Percentiles rank a stretch among this genome's conserved stretches.
phyloP scores from a whole-genome alignment of 2,888 invertebrate genomes.

The Epistrophella euchroma region DNA sequence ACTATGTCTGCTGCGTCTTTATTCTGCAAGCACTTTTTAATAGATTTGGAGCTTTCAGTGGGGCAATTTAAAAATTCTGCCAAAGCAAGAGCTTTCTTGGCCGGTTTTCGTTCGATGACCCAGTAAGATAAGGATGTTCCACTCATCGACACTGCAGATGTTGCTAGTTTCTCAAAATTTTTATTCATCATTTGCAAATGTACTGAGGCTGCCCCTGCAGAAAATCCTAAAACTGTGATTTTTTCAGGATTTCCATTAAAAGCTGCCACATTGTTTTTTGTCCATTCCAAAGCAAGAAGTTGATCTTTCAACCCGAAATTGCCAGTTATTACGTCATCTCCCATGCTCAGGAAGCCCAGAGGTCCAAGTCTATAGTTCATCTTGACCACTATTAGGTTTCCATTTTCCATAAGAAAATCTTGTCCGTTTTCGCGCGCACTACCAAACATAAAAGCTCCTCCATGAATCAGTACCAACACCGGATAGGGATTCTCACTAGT shows the following conservation, averaged over 20 bases:
- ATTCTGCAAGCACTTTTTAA: constrained; percentile 87
- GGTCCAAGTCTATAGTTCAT: constrained; percentile 89
- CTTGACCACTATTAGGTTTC: constrained; percentile 88
- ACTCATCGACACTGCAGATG: constrained; percentile 85
- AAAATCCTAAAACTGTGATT: constrained; percentile 88
- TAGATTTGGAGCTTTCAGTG: constrained; percentile 84
- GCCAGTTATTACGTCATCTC: constrained; percentile 88
- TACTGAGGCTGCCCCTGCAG: constrained; percentile 90
- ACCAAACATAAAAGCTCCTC: constrained; percentile 89
- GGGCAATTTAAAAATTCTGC: constrained; percentile 88
- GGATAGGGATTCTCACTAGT: constrained; percentile 84
- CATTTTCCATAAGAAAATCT: constrained; percentile 86
- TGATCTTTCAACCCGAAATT: constrained; percentile 92
- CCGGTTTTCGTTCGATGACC: constrained; percentile 85
- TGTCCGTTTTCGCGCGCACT: constrained; percentile 84
- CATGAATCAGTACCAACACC: constrained; percentile 88
- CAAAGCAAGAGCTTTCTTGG: constrained; percentile 86
- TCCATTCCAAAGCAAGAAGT: constrained; percentile 88
- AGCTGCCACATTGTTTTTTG: constrained; percentile 87
- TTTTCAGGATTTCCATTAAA: constrained; percentile 90
- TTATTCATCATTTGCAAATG: constrained; percentile 90
- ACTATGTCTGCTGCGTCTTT: constrained; percentile 87
- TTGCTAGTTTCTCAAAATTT: constrained; percentile 73
- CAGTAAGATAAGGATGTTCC: constrained; percentile 88
- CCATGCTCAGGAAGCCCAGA: constrained; percentile 90